Evolutionary conservation across 1,140 invertebrate genomes (phyloP), one percentile per base, ranked within the genome.

Genomic region (Hylaeus volcanicus): DNA sequence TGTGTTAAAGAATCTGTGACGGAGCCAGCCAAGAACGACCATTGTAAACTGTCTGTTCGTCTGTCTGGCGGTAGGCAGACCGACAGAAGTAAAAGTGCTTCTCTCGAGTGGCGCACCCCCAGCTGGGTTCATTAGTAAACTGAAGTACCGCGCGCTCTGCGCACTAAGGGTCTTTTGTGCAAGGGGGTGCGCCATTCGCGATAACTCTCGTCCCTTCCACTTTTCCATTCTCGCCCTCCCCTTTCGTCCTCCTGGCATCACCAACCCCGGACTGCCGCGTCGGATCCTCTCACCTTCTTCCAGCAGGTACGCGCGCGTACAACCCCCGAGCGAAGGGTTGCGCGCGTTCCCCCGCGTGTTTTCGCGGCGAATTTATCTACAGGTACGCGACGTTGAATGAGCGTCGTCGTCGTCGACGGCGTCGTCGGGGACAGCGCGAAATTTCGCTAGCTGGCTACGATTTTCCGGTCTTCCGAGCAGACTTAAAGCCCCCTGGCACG

Each of bases 81-180:
- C 64, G 76, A 71, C 69, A 81, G 85, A 66, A 80, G 61, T 76
- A 92, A 92, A 92, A 92, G 90, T 92, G 90, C 91, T 91, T 85
- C 86, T 84, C 86, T 92, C 86, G 83, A 92, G 88, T 88, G 86
- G 85, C 82, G 72, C 76, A 88, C 83, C 86, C 86, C 87, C 83
- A 88, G 81, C 87, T 87, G 89, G 90, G 91, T 92, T 92, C 91
- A 92, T 92, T 92, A 92, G 91, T 92, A 90, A 90, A 91, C 91
- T 91, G 84, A 89, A 92, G 91, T 91, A 88, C 86, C 80, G 84
- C 84, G 76, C 86, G 79, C 74, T 77, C 74, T 58, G 63, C 75
- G 82, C 76, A 66, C 79, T 84, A 88, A 90, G 88, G 89, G 89
- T 84, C 86, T 90, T 91, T 89, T 89, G 88, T 90, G 65, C 79